Evolutionary conservation across 2,113 vertebrate genomes (phyloP), one percentile per base, ranked within the genome.

Genomic region (Micronisus gabar): DNA sequence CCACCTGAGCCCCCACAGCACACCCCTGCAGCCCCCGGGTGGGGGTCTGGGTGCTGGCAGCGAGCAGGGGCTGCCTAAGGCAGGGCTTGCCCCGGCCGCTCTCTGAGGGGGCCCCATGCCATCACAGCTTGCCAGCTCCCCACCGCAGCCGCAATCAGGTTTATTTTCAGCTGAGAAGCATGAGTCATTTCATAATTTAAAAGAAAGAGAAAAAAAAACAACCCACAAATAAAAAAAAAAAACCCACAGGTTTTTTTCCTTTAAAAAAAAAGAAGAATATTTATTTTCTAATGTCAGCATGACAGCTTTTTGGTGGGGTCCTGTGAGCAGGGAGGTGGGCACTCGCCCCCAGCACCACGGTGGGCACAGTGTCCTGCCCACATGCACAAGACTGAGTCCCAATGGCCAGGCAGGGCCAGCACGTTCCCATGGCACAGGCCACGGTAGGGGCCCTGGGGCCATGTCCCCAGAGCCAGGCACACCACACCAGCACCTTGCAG

Each of bases 131-230:
- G 6, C 38, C 59, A 78, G 38, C 65, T 72, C 30, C 36, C 40
- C 65, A 27, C 73, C 2, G 1, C 79, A 93, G 70, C 83, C 1
- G 0, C 65, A n/a, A 27, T 29, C 29, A 8, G 34, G 52, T 91
- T 94, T 96, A 96, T 96, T 96, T 97, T 95, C 86, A 93, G 84
- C 93, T 81, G 47, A 40, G 86, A 34, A 27, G 48, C 0, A 5
- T 95, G 95, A 97, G 83, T 96, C 93, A 96, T 84, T 70, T 89
- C 29, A 36, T 30, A 32, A 67, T 74, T 93, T 86, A 65, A 71
- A 43, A 72, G 47, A 45, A 52, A 50, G 48, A 50, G 7, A 40
- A 52, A 52, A 16, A 15, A 72, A 55, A 52, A 2, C 48, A 53
- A 66, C 17, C 9, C 20, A 52, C 53, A 63, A 74, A 71, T 29